phyloP scores from a whole-genome alignment of 2,888 invertebrate genomes.

The Xanthorhoe spadicearia region DNA sequence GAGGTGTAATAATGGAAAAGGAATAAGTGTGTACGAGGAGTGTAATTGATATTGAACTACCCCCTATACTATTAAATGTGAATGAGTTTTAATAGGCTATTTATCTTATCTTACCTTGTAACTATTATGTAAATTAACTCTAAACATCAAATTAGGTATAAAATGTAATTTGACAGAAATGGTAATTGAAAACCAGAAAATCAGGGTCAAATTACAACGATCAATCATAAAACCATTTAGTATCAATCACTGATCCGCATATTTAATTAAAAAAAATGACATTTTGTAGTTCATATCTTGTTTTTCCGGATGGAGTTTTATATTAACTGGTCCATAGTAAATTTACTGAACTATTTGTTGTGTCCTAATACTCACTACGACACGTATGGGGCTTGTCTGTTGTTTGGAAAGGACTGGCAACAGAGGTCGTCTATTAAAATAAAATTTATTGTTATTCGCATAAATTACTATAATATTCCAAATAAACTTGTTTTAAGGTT shows the following conservation, averaged over 20 bases:
- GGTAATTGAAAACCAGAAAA: not conserved
- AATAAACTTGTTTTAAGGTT: not conserved
- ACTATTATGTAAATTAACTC: not conserved
- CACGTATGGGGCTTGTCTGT: too few relatives aligned
- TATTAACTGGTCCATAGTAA: too few relatives aligned
- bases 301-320: not conserved
- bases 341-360: too few relatives aligned
- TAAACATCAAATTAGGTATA: not conserved
- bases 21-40: too few relatives aligned
- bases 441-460: too few relatives aligned
- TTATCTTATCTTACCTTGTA: not conserved
- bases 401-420: too few relatives aligned
- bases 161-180: not conserved
- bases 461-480: too few relatives aligned
- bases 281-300: not conserved
- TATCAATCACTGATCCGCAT: not conserved
- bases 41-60: too few relatives aligned
- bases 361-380: too few relatives aligned
- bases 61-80: not conserved
- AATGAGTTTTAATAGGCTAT: not conserved
- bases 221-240: not conserved
- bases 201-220: not conserved
- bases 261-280: not conserved
- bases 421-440: too few relatives aligned
- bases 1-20: too few relatives aligned